These are phyloP conservation scores for Drymodes brunneopygia DNA, from an alignment of 2,113 vertebrate species.

Conservation along the genomic window DNA sequence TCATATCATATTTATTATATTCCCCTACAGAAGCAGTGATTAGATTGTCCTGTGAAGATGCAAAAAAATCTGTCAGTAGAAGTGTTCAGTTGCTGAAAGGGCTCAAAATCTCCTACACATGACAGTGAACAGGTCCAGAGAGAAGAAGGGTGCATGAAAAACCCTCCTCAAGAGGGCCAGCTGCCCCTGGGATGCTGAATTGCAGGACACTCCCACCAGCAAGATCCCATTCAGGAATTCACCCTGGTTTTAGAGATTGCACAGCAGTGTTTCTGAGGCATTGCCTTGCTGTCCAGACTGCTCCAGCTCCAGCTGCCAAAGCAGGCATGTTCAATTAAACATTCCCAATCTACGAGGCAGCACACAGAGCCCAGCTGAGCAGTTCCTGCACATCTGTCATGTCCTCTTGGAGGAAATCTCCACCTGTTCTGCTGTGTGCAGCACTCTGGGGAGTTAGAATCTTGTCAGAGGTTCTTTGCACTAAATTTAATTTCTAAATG, in stretches of 20 bases:
- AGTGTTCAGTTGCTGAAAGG: neutral
- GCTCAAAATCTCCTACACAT: neutral
- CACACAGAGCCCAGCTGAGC: neutral
- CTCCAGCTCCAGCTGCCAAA: neutral
- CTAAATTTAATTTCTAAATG: neutral
- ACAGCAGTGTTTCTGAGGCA: neutral
- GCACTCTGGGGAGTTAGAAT: neutral
- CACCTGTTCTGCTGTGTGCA: neutral
- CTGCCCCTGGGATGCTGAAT: neutral
- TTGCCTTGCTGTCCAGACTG: neutral
- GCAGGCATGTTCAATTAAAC: neutral
- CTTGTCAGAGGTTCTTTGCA: neutral
- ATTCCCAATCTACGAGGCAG: neutral
- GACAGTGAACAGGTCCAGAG: neutral
- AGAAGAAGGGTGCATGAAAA: neutral
- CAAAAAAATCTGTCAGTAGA: neutral
- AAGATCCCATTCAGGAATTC: neutral
- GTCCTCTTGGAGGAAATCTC: neutral
- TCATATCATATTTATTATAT: no score
- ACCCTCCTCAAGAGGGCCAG: neutral
- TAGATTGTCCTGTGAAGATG: neutral
- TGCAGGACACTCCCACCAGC: neutral
- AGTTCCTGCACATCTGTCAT: neutral
- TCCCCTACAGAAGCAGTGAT: neutral
- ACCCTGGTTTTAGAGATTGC: neutral